A percentile compares a stretch with the other conserved stretches of the same genome.
Evolutionary conservation across 2,113 vertebrate species (phyloP).

Genomic region (Poecilia latipinna): DNA sequence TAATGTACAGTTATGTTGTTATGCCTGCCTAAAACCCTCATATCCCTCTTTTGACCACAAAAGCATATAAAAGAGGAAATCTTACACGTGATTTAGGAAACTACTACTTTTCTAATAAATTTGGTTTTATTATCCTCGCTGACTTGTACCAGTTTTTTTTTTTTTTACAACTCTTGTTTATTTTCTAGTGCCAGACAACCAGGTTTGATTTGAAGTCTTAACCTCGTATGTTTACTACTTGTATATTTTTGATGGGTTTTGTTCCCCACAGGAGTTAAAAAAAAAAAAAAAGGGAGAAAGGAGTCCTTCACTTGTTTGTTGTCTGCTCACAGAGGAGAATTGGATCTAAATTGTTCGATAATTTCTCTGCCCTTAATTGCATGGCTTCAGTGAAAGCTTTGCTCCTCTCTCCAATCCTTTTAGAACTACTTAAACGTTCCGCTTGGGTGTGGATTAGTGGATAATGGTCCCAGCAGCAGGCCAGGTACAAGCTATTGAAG

Average conservation of each 20-base stretch:
- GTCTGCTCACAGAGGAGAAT: slow-evolving; percentile 36
- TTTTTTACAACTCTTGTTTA: slow-evolving; percentile 12
- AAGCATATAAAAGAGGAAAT: slow-evolving; percentile 41
- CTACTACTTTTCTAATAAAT: slow-evolving; percentile 22
- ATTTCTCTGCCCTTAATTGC: slow-evolving; percentile 70
- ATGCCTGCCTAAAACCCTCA: slow-evolving; percentile 27
- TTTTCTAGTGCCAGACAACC: slow-evolving; percentile 14
- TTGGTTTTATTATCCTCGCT: slow-evolving; percentile 16
- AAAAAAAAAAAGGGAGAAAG: too few species aligned
- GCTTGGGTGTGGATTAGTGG: slow-evolving; percentile 75
- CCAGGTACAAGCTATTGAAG: slow-evolving; percentile 76
- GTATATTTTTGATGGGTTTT: slow-evolving; percentile 27
- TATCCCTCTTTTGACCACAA: slow-evolving; percentile 1
- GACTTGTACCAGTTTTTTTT: slow-evolving; percentile 28
- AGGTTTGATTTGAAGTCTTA: slow-evolving; percentile 15
- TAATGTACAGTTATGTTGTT: slow-evolving; percentile 11
- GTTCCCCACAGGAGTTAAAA: slow-evolving; percentile 8
- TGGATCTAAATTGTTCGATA: slow-evolving; percentile 65
- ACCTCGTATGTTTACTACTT: slow-evolving; percentile 2
- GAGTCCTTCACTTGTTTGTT: slow-evolving; percentile 26
- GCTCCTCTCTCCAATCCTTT: slow-evolving; percentile 68
- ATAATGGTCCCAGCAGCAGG: slow-evolving; percentile 73
- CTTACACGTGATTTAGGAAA: slow-evolving; percentile 32
- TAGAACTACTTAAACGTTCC: slow-evolving; percentile 71
- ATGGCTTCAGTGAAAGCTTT: slow-evolving; percentile 59